Conservation (phyloP, 2,797 vertebrate genomes). For the Myotis pilosus region DNA sequence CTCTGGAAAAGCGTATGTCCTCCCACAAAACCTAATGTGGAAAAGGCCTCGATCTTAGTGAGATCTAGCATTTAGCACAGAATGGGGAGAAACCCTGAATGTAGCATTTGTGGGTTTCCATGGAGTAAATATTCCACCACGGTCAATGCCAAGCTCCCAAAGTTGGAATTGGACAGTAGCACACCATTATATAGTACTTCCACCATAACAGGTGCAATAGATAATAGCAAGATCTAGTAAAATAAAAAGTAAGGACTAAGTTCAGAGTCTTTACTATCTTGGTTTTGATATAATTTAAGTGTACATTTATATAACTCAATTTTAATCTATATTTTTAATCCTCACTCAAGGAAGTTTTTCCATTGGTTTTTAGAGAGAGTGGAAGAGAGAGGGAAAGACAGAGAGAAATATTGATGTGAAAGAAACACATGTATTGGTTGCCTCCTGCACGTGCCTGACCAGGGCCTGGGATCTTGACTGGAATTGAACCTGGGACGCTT, state of each 20-base stretch:
- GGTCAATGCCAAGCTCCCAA: not conserved
- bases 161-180: not conserved
- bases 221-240: not conserved
- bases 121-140: not conserved
- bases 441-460: not conserved
- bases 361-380: not conserved
- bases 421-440: not conserved
- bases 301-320: constrained; percentile 11
- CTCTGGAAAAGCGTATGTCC: not conserved
- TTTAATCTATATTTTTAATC: not conserved
- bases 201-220: not conserved
- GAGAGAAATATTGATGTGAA: not conserved
- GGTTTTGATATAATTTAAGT: constrained; percentile 40
- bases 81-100: not conserved
- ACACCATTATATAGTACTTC: not conserved
- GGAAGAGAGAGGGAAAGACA: not conserved
- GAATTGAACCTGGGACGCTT: not conserved
- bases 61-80: not conserved
- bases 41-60: not conserved
- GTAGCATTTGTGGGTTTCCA: not conserved
- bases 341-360: not conserved
- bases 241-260: not conserved
- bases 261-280: not conserved
- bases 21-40: not conserved
- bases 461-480: not conserved